Percentiles rank a stretch among this genome's conserved stretches.
Conservation (phyloP, 2,888 invertebrate genomes). For the Prosapia bicincta region DNA sequence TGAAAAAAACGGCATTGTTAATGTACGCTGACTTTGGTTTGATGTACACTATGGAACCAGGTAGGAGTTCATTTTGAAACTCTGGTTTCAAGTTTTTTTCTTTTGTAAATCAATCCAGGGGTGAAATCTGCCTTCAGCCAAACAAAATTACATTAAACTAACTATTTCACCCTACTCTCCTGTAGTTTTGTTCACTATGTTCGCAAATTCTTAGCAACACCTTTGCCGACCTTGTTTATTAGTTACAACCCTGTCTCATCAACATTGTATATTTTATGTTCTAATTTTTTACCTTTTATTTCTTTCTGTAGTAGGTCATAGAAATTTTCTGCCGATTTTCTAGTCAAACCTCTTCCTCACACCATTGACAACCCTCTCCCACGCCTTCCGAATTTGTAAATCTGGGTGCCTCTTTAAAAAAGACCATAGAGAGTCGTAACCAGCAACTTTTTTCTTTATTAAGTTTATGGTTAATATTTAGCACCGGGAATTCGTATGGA, state of each 20-base stretch:
- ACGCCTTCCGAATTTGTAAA: no score
- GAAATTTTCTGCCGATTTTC: no score
- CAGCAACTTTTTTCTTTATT: no score
- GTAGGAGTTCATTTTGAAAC: background rate
- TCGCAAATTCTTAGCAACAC: background rate
- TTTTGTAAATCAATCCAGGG: background rate
- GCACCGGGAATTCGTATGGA: no score
- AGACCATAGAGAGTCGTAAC: no score
- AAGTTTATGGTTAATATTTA: no score
- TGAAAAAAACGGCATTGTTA: background rate
- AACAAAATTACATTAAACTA: conserved; percentile 4
- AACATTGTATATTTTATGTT: conserved; percentile 9
- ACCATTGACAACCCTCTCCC: no score
- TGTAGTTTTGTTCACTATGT: background rate
- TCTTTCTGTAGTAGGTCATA: no score
- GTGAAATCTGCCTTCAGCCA: conserved; percentile 6
- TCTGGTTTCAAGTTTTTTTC: conserved; percentile 10
- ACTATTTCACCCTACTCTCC: conserved; percentile 15
- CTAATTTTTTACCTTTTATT: no score
- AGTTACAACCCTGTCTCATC: conserved; percentile 11
- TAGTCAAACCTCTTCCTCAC: no score
- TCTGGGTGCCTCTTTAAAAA: no score
- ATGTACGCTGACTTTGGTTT: background rate
- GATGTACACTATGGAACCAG: background rate
- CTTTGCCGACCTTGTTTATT: conserved; percentile 15